phyloP scores from a whole-genome alignment of 2,113 vertebrate genomes.

The Scolopax mira region DNA sequence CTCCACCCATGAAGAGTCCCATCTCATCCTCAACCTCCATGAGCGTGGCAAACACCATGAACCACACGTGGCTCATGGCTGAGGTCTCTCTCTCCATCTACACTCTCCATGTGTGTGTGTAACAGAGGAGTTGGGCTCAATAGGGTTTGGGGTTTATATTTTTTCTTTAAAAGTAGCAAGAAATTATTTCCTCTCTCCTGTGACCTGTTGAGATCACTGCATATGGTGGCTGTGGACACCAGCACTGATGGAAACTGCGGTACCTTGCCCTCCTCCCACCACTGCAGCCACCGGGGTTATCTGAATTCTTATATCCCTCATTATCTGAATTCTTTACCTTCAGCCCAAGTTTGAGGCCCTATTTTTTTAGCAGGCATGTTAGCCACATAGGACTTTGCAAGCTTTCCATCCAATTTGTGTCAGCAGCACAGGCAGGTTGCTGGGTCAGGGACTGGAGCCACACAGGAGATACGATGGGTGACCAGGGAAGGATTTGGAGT shows the following conservation, averaged over 20 bases:
- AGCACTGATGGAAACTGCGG: not conserved
- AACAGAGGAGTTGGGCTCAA: rapidly evolving
- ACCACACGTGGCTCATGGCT: rapidly evolving
- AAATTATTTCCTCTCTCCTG: not conserved
- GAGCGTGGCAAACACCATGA: not conserved
- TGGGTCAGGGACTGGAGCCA: not conserved
- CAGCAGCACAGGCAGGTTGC: not conserved
- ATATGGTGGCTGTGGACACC: not conserved
- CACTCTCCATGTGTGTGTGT: not conserved
- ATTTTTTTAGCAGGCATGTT: not conserved
- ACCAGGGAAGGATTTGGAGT: not conserved
- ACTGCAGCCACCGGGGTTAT: not conserved
- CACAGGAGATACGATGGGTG: rapidly evolving
- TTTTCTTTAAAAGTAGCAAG: not conserved
- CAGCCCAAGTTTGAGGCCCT: not conserved
- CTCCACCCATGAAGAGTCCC: not conserved
- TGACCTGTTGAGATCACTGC: not conserved
- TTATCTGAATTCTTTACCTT: not conserved
- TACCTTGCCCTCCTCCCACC: not conserved
- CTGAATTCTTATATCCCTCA: not conserved
- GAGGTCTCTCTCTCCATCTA: not conserved
- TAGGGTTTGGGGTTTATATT: not conserved
- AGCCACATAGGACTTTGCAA: not conserved
- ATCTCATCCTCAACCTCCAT: not conserved
- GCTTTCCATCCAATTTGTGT: not conserved